Evolutionary conservation across 2,113 vertebrate genomes (phyloP).

Genomic region (Ageneiosus marmoratus): DNA sequence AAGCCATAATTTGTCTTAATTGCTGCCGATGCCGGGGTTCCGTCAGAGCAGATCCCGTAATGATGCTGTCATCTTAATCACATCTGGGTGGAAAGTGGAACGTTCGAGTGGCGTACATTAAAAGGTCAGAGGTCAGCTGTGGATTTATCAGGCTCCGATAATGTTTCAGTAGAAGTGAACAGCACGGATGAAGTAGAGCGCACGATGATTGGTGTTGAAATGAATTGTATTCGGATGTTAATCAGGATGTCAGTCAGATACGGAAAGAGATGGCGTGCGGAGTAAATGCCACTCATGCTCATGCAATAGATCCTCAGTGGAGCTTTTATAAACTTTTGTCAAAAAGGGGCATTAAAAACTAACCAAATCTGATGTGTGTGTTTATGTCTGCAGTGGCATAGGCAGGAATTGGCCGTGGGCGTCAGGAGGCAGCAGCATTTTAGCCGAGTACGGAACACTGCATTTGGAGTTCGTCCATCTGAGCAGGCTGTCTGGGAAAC

Average conservation of each 20-base stretch:
- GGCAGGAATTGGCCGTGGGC: constrained; percentile 98
- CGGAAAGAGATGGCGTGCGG: neutral
- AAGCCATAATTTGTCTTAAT: constrained; percentile 51
- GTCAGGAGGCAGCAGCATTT: constrained; percentile 96
- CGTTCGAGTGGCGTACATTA: neutral
- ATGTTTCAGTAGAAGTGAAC: neutral
- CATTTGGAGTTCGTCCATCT: constrained; percentile 96
- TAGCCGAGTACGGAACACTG: constrained; percentile 96
- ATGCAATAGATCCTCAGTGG: neutral
- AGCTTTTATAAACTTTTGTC: neutral
- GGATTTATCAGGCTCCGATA: neutral
- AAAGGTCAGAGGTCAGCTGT: constrained; percentile 12
- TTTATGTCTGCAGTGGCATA: constrained; percentile 77
- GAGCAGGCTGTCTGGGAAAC: constrained; percentile 89
- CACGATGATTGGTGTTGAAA: neutral
- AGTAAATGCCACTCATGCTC: neutral
- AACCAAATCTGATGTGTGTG: neutral
- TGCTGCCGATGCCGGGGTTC: constrained; percentile 27
- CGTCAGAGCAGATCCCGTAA: constrained; percentile 16
- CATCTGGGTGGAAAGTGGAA: constrained; percentile 10
- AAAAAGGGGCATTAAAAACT: neutral
- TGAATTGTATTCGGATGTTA: neutral
- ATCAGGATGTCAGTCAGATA: neutral
- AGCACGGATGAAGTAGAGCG: neutral
- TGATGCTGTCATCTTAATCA: constrained; percentile 27